These are phyloP conservation scores for Branchinecta lindahli DNA, from an alignment of 1,140 invertebrate genomes.

Conservation along the genomic window DNA sequence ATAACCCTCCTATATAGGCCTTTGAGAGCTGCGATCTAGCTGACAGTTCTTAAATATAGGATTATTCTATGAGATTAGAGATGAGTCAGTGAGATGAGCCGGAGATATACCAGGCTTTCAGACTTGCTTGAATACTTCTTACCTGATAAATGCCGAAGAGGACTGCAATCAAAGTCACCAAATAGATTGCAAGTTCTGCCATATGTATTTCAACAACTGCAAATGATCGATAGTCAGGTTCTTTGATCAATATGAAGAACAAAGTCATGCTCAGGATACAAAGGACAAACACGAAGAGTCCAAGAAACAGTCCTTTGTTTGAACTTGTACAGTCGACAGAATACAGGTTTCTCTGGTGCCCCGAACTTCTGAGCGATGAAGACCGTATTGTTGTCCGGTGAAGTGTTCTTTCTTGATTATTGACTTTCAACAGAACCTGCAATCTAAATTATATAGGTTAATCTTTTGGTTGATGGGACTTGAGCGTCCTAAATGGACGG, in stretches of 20 bases:
- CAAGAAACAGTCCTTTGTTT: conserved; percentile 83
- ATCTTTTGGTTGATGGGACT: no score
- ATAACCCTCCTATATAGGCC: no score
- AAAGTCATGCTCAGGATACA: conserved; percentile 87
- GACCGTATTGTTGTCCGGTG: no score
- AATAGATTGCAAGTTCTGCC: conserved; percentile 74
- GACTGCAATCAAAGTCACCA: conserved; percentile 64
- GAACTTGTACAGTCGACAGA: conserved; percentile 84
- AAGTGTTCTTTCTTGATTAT: no score
- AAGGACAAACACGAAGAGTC: conserved; percentile 74
- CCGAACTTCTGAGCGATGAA: conserved; percentile 36
- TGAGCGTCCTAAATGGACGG: no score
- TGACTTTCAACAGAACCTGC: no score
- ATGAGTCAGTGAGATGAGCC: no score
- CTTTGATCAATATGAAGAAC: conserved; percentile 82
- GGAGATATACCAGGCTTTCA: no score
- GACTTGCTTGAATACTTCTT: conserved; percentile 1
- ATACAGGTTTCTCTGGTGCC: conserved; percentile 66
- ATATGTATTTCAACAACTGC: conserved; percentile 82
- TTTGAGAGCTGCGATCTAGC: no score
- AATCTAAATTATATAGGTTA: no score
- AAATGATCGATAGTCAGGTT: conserved; percentile 58
- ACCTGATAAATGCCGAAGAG: conserved; percentile 67
- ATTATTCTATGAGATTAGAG: no score
- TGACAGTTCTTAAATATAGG: no score